Evolutionary conservation across 2,113 vertebrate species (phyloP).

Genomic region (Perccottus glenii): DNA sequence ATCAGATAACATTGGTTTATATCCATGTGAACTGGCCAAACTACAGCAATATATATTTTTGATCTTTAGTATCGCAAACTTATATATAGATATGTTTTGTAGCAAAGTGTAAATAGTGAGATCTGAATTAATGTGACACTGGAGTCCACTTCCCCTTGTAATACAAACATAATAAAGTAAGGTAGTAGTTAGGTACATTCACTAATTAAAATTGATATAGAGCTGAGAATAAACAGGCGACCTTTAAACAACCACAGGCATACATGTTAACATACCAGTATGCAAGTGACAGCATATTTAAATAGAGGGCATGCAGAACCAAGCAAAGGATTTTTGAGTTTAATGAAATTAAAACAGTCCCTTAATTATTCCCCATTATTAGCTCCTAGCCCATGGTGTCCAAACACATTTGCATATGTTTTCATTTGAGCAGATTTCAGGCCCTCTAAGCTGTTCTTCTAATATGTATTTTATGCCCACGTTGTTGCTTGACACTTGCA

Average conservation of each 20-base stretch:
- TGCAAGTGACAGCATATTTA: slow-evolving; percentile 47
- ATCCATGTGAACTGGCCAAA: too few species aligned
- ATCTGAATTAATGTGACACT: too few species aligned
- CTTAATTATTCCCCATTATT: slow-evolving; percentile 56
- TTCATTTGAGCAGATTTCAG: background rate
- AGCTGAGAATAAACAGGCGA: slow-evolving; percentile 42
- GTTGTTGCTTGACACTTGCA: slow-evolving; percentile 1
- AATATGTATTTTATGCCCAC: background rate
- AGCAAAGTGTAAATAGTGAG: too few species aligned
- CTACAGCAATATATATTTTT: too few species aligned
- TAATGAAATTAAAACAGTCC: slow-evolving; percentile 37
- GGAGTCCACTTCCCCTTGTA: too few species aligned
- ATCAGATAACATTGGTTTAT: too few species aligned
- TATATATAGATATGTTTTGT: too few species aligned
- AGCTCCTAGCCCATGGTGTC: slow-evolving; percentile 16
- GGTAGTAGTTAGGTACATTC: slow-evolving; percentile 16
- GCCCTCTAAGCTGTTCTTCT: background rate
- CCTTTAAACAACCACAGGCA: slow-evolving; percentile 40
- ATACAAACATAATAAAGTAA: background rate
- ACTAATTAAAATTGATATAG: slow-evolving; percentile 53
- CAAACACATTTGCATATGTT: background rate
- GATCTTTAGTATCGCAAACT: too few species aligned
- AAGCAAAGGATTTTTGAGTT: slow-evolving; percentile 21
- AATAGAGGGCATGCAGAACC: slow-evolving; percentile 33
- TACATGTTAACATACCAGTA: slow-evolving; percentile 28